These are phyloP conservation scores for Cryptosula pallasiana DNA, from an alignment of 2,888 invertebrate species.

Conservation along the genomic window DNA sequence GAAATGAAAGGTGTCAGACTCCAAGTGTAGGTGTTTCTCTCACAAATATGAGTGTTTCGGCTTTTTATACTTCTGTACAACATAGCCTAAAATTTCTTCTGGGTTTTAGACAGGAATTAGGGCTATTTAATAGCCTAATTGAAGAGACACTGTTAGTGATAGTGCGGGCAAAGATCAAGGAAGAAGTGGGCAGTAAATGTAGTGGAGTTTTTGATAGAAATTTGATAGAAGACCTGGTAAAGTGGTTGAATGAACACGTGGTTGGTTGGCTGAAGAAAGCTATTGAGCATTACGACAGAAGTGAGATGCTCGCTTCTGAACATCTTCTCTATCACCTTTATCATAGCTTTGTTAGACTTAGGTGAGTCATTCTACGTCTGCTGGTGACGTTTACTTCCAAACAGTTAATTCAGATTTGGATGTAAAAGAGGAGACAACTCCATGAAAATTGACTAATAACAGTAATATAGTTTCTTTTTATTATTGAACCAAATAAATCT, in stretches of 20 bases:
- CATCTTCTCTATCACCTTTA: conserved; percentile 72
- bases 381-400: too few relatives aligned
- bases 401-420: too few relatives aligned
- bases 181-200: not conserved
- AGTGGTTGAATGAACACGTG: conserved; percentile 82
- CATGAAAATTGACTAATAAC: too few relatives aligned
- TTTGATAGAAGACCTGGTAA: conserved; percentile 30
- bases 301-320: conserved; percentile 33
- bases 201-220: not conserved
- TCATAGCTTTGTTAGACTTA: conserved; percentile 78
- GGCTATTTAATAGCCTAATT: not conserved
- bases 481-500: too few relatives aligned
- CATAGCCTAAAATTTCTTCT: too few relatives aligned
- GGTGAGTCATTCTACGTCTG: conserved; percentile 46
- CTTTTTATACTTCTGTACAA: too few relatives aligned
- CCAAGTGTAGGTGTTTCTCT: not conserved
- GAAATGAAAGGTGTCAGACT: not conserved
- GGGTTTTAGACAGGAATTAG: conserved; percentile 17
- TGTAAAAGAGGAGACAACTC: too few relatives aligned
- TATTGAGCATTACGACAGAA: conserved; percentile 57
- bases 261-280: conserved; percentile 80
- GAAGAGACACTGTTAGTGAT: conserved; percentile 1
- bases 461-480: too few relatives aligned
- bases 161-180: not conserved
- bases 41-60: too few relatives aligned